Percentiles rank a stretch among this genome's conserved stretches.
phyloP scores from a whole-genome alignment of 2,888 invertebrate genomes.

The Amphimallon solstitiale region DNA sequence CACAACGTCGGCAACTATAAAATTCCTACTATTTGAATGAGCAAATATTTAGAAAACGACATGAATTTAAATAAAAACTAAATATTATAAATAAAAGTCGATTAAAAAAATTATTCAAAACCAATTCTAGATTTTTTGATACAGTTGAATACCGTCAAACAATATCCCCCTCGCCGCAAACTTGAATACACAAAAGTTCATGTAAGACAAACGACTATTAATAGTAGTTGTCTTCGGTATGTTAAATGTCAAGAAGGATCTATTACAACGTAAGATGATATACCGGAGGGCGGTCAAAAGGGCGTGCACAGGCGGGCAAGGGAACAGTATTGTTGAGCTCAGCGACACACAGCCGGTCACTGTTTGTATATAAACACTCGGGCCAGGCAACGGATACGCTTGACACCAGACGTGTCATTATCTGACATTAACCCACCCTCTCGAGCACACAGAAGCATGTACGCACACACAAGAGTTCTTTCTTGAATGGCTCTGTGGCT shows the following conservation, averaged over 20 bases:
- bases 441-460: conserved; percentile 37
- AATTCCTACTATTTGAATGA: too few species aligned
- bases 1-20: too few species aligned
- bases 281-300: conserved; percentile 43
- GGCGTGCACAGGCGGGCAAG: conserved; percentile 44
- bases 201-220: conserved; percentile 26
- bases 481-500: conserved; percentile 34
- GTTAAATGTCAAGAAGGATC: conserved; percentile 42
- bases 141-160: background rate
- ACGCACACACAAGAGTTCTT: conserved; percentile 36
- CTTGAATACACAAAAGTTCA: conserved; percentile 25
- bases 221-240: conserved; percentile 39
- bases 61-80: too few species aligned
- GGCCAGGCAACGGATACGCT: conserved; percentile 40
- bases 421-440: conserved; percentile 40
- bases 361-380: conserved; percentile 47
- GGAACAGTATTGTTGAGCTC: conserved; percentile 45
- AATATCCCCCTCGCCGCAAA: background rate
- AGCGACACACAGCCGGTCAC: conserved; percentile 44
- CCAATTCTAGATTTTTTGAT: too few species aligned
- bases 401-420: conserved; percentile 45
- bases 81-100: too few species aligned
- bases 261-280: conserved; percentile 45
- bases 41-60: too few species aligned
- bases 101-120: too few species aligned